phyloP scores from a whole-genome alignment of 1,140 invertebrate genomes.

The Sycophila sp. region DNA sequence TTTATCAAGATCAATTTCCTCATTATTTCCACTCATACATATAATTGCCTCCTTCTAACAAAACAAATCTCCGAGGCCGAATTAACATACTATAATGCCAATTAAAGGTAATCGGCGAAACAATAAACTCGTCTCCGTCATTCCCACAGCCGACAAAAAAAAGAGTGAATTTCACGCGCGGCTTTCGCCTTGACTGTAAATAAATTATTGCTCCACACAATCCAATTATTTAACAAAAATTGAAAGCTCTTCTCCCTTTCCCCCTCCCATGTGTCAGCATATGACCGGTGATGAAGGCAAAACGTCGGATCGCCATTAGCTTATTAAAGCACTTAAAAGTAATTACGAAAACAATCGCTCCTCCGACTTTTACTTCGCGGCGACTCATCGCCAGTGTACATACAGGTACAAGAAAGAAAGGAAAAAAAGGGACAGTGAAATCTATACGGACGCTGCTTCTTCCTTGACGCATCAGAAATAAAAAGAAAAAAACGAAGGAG shows the following conservation, averaged over 20 bases:
- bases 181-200: not conserved
- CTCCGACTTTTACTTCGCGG: not conserved
- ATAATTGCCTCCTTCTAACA: not conserved
- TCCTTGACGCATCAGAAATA: not conserved
- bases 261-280: not conserved
- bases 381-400: no score
- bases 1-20: conserved; percentile 4
- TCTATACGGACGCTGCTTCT: not conserved
- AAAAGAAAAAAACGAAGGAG: not conserved
- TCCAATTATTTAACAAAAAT: conserved; percentile 1
- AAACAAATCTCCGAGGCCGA: not conserved
- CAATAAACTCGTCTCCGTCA: no score
- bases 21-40: not conserved
- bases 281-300: not conserved
- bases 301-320: conserved; percentile 5
- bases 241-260: not conserved
- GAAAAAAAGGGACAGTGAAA: not conserved
- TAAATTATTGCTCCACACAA: not conserved
- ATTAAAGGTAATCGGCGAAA: no score
- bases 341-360: conserved; percentile 34
- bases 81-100: not conserved
- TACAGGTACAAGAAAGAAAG: not conserved
- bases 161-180: not conserved
- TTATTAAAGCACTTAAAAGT: conserved; percentile 23
- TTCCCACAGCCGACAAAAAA: not conserved